Conservation (phyloP, 2,113 vertebrate genomes). For the Vidua macroura region DNA sequence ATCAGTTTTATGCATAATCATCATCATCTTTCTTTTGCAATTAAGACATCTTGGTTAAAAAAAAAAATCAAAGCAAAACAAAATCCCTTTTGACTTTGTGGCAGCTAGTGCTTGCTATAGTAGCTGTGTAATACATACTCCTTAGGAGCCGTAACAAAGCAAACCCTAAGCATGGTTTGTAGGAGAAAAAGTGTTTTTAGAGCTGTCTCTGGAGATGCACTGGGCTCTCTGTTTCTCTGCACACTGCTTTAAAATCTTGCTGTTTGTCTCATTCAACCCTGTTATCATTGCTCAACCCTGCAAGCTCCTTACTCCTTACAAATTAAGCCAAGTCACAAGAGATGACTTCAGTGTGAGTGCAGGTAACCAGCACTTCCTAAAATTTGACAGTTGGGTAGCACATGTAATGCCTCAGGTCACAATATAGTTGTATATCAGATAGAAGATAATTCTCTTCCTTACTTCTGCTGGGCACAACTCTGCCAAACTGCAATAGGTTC, state of each 20-base stretch:
- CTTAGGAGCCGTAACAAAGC: background rate
- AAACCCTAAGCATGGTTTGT: background rate
- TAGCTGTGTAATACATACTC: background rate
- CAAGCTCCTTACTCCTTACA: background rate
- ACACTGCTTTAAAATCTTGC: background rate
- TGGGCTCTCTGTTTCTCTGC: background rate
- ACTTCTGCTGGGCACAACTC: background rate
- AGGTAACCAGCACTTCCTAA: background rate
- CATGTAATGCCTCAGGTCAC: background rate
- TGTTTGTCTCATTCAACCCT: background rate
- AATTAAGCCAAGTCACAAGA: background rate
- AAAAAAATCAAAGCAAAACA: background rate
- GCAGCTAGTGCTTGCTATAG: background rate
- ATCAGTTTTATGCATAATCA: background rate
- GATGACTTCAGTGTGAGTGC: background rate
- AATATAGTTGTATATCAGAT: background rate
- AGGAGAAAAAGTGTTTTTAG: background rate
- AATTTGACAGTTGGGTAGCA: background rate
- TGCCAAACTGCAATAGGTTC: background rate
- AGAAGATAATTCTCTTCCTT: background rate
- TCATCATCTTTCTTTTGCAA: background rate
- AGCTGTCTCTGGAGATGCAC: background rate
- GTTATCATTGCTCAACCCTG: background rate
- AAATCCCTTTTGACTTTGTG: background rate
- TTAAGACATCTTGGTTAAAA: background rate